Conservation (phyloP, 2,797 vertebrate species). For the Muscicapa striata region DNA sequence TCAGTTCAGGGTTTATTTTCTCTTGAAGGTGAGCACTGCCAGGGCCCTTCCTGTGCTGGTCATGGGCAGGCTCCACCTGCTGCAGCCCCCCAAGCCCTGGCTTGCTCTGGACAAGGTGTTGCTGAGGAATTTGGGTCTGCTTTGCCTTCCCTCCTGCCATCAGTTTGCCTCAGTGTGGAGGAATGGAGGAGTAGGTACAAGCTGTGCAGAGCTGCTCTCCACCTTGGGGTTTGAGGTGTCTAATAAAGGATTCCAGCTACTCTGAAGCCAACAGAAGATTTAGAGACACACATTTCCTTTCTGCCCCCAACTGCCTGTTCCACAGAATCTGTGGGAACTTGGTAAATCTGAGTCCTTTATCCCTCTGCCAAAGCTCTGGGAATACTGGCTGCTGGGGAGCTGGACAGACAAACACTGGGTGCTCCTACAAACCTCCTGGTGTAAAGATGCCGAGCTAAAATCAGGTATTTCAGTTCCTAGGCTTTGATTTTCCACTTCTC, state of each 20-base stretch:
- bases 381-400: not conserved
- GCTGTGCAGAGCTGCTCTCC: not conserved
- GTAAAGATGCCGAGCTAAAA: not conserved
- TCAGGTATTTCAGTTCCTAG: not conserved
- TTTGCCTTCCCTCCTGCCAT: not conserved
- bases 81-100: not conserved
- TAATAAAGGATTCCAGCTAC: not conserved
- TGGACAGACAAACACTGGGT: not conserved
- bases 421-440: not conserved
- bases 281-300: rapidly evolving
- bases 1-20: not conserved
- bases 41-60: not conserved
- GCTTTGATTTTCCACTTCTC: not conserved
- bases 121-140: not conserved
- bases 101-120: rapidly evolving
- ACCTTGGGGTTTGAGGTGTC: not conserved
- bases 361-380: not conserved
- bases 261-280: not conserved
- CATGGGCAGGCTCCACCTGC: rapidly evolving
- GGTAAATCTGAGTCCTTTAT: not conserved
- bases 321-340: not conserved
- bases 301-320: not conserved
- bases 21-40: not conserved
- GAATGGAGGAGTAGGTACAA: not conserved
- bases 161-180: not conserved